Evolutionary conservation across 2,797 vertebrate genomes (phyloP).

Genomic region (Onychomys arenicola): DNA sequence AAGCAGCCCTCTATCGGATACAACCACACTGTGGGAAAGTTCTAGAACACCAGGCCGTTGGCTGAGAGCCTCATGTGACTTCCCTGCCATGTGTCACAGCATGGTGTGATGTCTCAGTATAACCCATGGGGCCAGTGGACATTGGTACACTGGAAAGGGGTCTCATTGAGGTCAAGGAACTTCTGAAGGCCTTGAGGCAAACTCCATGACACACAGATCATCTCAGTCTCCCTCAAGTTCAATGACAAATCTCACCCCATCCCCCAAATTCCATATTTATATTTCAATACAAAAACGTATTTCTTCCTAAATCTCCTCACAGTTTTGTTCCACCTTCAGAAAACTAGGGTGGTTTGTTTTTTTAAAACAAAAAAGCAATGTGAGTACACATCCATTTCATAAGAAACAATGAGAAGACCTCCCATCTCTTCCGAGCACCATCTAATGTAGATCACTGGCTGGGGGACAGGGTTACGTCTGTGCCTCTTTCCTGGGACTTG

Average conservation of each 20-base stretch:
- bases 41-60: fast-evolving
- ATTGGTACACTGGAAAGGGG: not conserved
- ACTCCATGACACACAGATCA: not conserved
- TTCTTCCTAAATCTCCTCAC: not conserved
- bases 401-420: constrained; percentile 70
- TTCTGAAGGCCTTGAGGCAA: not conserved
- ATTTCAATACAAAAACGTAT: constrained; percentile 33
- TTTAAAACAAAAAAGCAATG: constrained; percentile 82
- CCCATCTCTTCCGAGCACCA: constrained; percentile 59
- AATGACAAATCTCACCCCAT: not conserved
- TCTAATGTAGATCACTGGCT: constrained; percentile 11
- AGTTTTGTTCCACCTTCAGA: constrained; percentile 81
- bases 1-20: not conserved
- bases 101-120: not conserved
- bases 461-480: constrained; percentile 77
- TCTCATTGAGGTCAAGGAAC: fast-evolving
- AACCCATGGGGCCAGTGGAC: fast-evolving
- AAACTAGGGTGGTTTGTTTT: constrained; percentile 65
- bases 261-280: not conserved
- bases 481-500: constrained; percentile 76
- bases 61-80: not conserved
- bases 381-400: constrained; percentile 74
- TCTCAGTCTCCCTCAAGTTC: not conserved
- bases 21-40: not conserved
- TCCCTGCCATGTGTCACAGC: not conserved